phyloP scores from a whole-genome alignment of 2,113 vertebrate genomes.

The Nansenia antarctica region DNA sequence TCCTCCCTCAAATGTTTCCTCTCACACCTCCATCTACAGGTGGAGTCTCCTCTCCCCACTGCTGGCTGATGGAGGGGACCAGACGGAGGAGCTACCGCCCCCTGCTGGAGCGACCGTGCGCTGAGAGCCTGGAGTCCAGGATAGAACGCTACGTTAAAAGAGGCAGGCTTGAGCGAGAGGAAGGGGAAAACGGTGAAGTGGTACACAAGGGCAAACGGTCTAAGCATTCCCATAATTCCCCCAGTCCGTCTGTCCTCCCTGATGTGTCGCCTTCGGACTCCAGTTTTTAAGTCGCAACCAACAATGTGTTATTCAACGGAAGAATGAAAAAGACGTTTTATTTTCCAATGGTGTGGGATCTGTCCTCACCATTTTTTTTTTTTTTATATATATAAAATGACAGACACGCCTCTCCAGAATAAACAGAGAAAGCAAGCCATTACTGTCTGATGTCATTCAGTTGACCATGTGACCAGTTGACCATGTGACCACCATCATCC shows the following conservation, averaged over 20 bases:
- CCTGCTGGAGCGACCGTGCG: slow-evolving; percentile 84
- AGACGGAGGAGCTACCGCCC: slow-evolving; percentile 84
- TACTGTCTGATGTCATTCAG: too few relatives aligned
- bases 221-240: slow-evolving; percentile 47
- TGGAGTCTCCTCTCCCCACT: slow-evolving; percentile 45
- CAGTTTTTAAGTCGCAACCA: too few relatives aligned
- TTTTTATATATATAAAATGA: too few relatives aligned
- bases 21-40: slow-evolving; percentile 49
- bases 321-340: too few relatives aligned
- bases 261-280: not conserved
- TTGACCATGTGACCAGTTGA: too few relatives aligned
- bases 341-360: too few relatives aligned
- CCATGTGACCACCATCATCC: too few relatives aligned
- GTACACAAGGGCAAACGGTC: slow-evolving; percentile 57
- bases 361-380: too few relatives aligned
- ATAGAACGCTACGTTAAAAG: slow-evolving; percentile 87
- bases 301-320: too few relatives aligned
- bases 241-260: not conserved
- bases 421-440: too few relatives aligned
- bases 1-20: too few relatives aligned
- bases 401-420: too few relatives aligned
- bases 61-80: slow-evolving; percentile 85
- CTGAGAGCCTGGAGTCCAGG: slow-evolving; percentile 88
- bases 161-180: slow-evolving; percentile 81
- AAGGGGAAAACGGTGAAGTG: slow-evolving; percentile 63